Percentiles rank a stretch among this genome's conserved stretches.
These are phyloP conservation scores for Arctopsyche grandis DNA, from an alignment of 1,140 invertebrate genomes.

Conservation along the genomic window DNA sequence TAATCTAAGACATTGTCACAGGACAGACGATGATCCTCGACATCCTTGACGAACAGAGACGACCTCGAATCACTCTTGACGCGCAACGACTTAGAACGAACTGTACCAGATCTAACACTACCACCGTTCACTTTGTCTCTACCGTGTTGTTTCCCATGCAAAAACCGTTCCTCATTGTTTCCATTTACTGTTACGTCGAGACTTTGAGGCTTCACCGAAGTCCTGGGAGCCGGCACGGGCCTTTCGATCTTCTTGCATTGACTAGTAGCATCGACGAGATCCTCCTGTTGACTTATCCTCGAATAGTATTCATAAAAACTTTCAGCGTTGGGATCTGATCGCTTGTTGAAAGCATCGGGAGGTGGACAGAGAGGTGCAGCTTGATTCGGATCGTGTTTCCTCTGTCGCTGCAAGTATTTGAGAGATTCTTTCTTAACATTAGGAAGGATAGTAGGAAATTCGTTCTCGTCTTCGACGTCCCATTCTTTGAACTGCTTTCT, in stretches of 20 bases:
- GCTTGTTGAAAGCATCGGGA: slow-evolving; percentile 53
- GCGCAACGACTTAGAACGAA: slow-evolving; percentile 66
- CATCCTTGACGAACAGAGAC: slow-evolving; percentile 54
- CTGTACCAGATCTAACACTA: slow-evolving; percentile 56
- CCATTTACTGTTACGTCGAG: slow-evolving; percentile 30
- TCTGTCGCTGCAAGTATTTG: slow-evolving; percentile 64
- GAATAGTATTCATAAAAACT: slow-evolving; percentile 67
- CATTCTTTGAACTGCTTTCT: slow-evolving; percentile 67
- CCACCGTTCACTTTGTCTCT: slow-evolving; percentile 46
- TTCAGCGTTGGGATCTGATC: slow-evolving; percentile 63
- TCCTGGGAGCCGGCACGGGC: slow-evolving; percentile 49
- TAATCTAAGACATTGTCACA: slow-evolving; percentile 39
- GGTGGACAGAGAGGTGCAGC: slow-evolving; percentile 59
- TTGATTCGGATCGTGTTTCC: slow-evolving; percentile 63
- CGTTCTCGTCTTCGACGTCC: slow-evolving; percentile 63
- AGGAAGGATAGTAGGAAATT: slow-evolving; percentile 59
- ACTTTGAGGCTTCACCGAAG: slow-evolving; percentile 19
- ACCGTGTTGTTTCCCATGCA: slow-evolving; percentile 47
- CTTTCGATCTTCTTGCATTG: slow-evolving; percentile 24
- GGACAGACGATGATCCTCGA: slow-evolving; percentile 30
- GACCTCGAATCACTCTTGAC: slow-evolving; percentile 65
- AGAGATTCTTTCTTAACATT: slow-evolving; percentile 61
- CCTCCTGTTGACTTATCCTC: slow-evolving; percentile 65
- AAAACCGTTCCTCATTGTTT: slow-evolving; percentile 46
- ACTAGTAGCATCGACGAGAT: slow-evolving; percentile 46